Evolutionary conservation across 2,797 vertebrate species (phyloP).

Genomic region (Todus mexicanus): DNA sequence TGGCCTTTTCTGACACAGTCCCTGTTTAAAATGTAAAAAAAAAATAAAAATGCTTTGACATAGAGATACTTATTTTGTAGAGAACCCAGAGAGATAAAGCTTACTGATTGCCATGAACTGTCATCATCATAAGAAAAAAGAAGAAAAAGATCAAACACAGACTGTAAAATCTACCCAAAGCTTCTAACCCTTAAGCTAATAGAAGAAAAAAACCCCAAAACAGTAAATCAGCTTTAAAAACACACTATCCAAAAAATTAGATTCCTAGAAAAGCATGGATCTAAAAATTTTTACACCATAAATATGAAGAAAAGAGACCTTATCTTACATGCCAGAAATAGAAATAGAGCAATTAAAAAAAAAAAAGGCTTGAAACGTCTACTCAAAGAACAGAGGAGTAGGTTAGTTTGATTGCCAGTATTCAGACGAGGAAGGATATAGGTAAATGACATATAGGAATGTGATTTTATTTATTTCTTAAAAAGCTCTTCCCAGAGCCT

Average conservation of each 20-base stretch:
- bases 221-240: slow-evolving; percentile 26
- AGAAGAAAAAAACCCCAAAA: slow-evolving; percentile 28
- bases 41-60: too few species aligned
- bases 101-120: slow-evolving; percentile 3
- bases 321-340: not conserved
- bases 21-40: not conserved
- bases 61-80: not conserved
- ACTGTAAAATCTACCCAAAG: slow-evolving; percentile 29
- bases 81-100: slow-evolving; percentile 9
- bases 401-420: slow-evolving; percentile 4
- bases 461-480: not conserved
- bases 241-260: not conserved
- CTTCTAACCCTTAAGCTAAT: slow-evolving; percentile 14
- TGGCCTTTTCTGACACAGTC: not conserved
- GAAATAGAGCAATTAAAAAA: not conserved
- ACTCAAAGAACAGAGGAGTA: not conserved
- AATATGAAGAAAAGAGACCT: not conserved
- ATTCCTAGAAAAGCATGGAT: not conserved
- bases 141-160: not conserved
- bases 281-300: not conserved
- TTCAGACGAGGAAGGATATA: not conserved
- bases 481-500: not conserved
- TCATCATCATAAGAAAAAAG: not conserved
- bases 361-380: not conserved
- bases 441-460: not conserved